Evolutionary conservation across 2,113 vertebrate genomes (phyloP).

Genomic region (zebrafish (Danio rerio)): DNA sequence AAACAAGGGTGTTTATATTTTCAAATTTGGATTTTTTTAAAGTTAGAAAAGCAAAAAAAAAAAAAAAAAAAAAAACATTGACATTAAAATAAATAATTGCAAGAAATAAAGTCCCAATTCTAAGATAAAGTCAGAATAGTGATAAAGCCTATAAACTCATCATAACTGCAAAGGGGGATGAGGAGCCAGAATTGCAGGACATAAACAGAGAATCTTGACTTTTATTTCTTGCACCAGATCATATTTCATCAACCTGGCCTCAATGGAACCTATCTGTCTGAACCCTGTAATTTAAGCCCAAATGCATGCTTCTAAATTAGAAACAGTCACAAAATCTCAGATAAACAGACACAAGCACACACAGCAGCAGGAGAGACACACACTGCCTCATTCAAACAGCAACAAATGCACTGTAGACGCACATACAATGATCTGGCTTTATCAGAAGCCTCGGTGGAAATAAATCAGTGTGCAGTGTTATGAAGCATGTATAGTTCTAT

Average conservation of each 20-base stretch:
- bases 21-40: too few relatives aligned
- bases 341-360: background rate
- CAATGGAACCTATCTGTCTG: background rate
- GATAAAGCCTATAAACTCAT: too few relatives aligned
- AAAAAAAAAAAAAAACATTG: too few relatives aligned
- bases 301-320: constrained; percentile 14
- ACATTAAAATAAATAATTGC: too few relatives aligned
- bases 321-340: constrained; percentile 8
- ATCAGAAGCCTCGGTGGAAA: background rate
- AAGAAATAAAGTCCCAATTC: too few relatives aligned
- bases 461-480: background rate
- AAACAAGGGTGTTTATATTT: too few relatives aligned
- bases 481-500: too few relatives aligned
- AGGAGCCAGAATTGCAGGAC: too few relatives aligned
- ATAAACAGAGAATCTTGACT: too few relatives aligned
- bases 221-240: background rate
- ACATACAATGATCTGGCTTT: background rate
- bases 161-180: too few relatives aligned
- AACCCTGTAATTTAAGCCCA: constrained; percentile 17
- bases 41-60: too few relatives aligned
- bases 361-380: background rate
- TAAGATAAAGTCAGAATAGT: too few relatives aligned
- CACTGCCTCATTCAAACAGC: background rate
- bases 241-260: background rate
- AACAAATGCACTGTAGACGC: background rate